phyloP scores from a whole-genome alignment of 2,113 vertebrate genomes.

The sheep (Ovis aries) region ARS-UI_Ramb_v3.0 NC_056059.1:68214501-68215000 shows the following conservation, averaged over 20 bases:
- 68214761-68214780: not conserved
- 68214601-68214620: not conserved
- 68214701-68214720: not conserved
- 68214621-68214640: not conserved
- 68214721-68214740: not conserved
- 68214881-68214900: not conserved
- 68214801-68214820: not conserved
- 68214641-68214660: not conserved
- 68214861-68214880: not conserved
- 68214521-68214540: not conserved
- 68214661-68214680: not conserved
- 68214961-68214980: not conserved
- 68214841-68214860: not conserved
- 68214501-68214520: not conserved
- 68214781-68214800: not conserved
- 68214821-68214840: not conserved
- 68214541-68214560: too few species aligned
- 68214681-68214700: not conserved
- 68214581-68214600: rapidly evolving
- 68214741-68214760: not conserved
- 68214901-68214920: not conserved
- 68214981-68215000: not conserved
- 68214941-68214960: not conserved
- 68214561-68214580: not conserved
- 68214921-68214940: not conserved